phyloP scores from a whole-genome alignment of 2,797 vertebrate genomes.

The Etheostoma nigrum region DNA sequence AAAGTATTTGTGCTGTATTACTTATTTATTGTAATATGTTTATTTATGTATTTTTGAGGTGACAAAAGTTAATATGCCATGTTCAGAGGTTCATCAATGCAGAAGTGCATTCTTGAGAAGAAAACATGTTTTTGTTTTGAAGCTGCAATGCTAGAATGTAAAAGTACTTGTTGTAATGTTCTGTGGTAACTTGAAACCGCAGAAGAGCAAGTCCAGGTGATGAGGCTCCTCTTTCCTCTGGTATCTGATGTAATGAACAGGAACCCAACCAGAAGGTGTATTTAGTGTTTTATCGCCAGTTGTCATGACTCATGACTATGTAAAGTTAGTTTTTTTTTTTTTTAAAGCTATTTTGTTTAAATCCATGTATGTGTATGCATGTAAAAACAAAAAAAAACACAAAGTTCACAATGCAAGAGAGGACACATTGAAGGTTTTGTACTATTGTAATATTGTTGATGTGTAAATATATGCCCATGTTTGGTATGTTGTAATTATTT shows the following conservation, averaged over 20 bases:
- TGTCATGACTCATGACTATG: conserved; percentile 63
- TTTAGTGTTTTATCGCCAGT: conserved; percentile 54
- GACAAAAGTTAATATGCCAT: conserved; percentile 60
- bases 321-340: conserved; percentile 53
- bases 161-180: conserved; percentile 43
- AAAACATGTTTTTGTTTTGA: conserved; percentile 36
- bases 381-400: conserved; percentile 84
- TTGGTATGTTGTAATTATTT: conserved; percentile 94
- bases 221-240: conserved; percentile 12
- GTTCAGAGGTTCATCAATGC: conserved; percentile 46
- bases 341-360: conserved; percentile 62
- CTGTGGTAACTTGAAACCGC: conserved; percentile 58
- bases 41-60: conserved; percentile 68
- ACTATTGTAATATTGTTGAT: conserved; percentile 81
- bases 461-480: conserved; percentile 90
- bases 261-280: conserved; percentile 35
- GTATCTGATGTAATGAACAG: conserved; percentile 6
- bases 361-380: conserved; percentile 85
- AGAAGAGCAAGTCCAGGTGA: conserved; percentile 33
- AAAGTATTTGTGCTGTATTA: conserved; percentile 50
- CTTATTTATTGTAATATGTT: conserved; percentile 78
- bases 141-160: conserved; percentile 43
- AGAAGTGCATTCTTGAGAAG: conserved; percentile 31
- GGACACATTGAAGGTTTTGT: conserved; percentile 74
- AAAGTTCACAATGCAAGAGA: conserved; percentile 71